Percentiles rank a stretch among this genome's conserved stretches.
These are phyloP conservation scores for Apostichopus leukothele DNA, from an alignment of 53 echinoderm and acorn worm species.

Conservation along the genomic window DNA sequence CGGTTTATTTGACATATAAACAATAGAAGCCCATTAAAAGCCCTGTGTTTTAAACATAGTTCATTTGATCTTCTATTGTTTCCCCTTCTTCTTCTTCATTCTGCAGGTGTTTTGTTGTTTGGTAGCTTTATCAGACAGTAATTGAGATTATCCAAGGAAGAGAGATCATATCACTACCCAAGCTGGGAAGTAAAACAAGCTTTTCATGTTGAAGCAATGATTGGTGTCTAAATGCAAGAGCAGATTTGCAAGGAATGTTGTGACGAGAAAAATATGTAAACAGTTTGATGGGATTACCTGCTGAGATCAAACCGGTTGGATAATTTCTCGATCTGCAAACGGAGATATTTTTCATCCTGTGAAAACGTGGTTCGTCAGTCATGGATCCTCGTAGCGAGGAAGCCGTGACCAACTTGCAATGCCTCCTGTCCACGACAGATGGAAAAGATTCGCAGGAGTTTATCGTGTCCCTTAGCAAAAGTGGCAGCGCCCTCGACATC, in stretches of 20 bases:
- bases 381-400: slow-evolving; percentile 38
- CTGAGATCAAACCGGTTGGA: not conserved
- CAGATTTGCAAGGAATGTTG: no score
- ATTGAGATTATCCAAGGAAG: not conserved
- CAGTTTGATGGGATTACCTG: not conserved
- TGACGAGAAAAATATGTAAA: not conserved
- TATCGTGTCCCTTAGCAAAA: slow-evolving; percentile 40
- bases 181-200: not conserved
- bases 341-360: not conserved
- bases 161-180: not conserved
- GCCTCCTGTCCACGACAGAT: slow-evolving; percentile 21
- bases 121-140: not conserved
- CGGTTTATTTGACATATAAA: no score
- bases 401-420: slow-evolving; percentile 30
- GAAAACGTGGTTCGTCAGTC: not conserved
- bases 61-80: no score
- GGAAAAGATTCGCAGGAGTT: slow-evolving; percentile 2
- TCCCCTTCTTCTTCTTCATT: not conserved
- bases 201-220: not conserved
- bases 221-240: no score
- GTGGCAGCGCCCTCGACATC: slow-evolving; percentile 28
- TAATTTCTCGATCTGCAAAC: not conserved
- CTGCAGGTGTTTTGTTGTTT: not conserved
- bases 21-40: no score
- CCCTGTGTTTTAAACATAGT: no score